These are phyloP conservation scores for Alligator sinensis DNA, from an alignment of 2,113 vertebrate species.

Conservation along the genomic window DNA sequence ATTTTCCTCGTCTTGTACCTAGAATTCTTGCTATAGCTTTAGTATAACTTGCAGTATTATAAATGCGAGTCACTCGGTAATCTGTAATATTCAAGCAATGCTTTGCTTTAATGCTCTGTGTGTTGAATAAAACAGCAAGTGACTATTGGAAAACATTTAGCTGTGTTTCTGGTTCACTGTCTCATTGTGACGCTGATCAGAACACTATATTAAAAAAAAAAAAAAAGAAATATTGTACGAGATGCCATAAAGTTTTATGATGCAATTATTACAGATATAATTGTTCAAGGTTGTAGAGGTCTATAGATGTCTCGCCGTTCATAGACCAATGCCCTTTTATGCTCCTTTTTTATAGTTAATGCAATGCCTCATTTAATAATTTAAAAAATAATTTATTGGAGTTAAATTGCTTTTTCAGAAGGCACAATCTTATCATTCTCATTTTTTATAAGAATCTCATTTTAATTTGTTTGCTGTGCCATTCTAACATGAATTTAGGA, in stretches of 20 bases:
- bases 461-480: conserved; percentile 82
- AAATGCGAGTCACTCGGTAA: conserved; percentile 1
- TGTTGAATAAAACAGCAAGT: conserved; percentile 56
- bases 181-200: conserved; percentile 76
- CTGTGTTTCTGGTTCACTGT: conserved; percentile 43
- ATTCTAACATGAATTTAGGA: conserved; percentile 75
- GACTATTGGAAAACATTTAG: conserved; percentile 66
- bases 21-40: conserved; percentile 11
- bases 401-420: conserved; percentile 83
- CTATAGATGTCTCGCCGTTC: conserved; percentile 76
- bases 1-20: conserved; percentile 25
- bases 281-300: conserved; percentile 66
- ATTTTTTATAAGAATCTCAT: conserved; percentile 78
- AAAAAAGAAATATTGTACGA: conserved; percentile 69
- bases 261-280: conserved; percentile 78
- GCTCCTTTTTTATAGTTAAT: conserved; percentile 75
- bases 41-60: not conserved
- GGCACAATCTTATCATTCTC: conserved; percentile 78
- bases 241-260: conserved; percentile 80
- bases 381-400: conserved; percentile 84
- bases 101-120: not conserved
- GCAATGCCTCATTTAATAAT: conserved; percentile 78
- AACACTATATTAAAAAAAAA: conserved; percentile 59
- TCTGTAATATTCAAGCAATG: not conserved
- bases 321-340: conserved; percentile 75